Base-by-base conservation (phyloP, 1,140 invertebrate genomes). In the Nebria ingens region DNA sequence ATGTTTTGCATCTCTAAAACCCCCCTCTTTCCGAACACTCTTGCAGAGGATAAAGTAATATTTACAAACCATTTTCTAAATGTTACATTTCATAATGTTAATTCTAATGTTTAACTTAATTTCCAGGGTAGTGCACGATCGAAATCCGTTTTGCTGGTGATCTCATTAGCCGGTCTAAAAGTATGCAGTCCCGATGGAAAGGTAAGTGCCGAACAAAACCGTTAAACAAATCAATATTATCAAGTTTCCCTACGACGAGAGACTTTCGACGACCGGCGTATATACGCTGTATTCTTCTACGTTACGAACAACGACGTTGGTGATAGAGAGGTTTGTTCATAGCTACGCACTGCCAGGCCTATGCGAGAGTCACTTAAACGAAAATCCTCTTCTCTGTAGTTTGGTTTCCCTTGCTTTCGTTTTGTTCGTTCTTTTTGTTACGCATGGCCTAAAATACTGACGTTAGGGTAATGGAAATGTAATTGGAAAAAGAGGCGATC, bases 181-280 rank as follows among this genome's bases (percentile, higher is more conserved):
- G 82, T 89, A 76, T 88, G 86, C 80, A 86, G 85, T 70, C 80
- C 83, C 69, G 81, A 86, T 75, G 85, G 85, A 70, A 85, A 87
- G 81, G 86, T 89, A 73, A 79, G 72, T 71, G 17, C 9, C 6
- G 13, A 29, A 29, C 13, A 29, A 29, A 4, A 29, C 25, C 13
- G 13, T 13, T 29, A 29, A 45, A 45, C 40, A 45, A 45, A 45
- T 45, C 40, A 45, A 45, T 45, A 45, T 11, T 4, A 45, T 17
- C 40, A n/a, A n/a, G n/a, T n/a, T n/a, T n/a, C n/a, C n/a, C n/a
- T n/a, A n/a, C n/a, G n/a, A n/a, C n/a, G n/a, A n/a, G n/a, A n/a
- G n/a, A n/a, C n/a, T n/a, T n/a, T n/a, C n/a, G 25, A 6, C 25
- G 6, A n/a, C 25, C n/a, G 25, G 6, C 25, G 25, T 34, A n/a